Conservation (phyloP, 2,113 vertebrate genomes). For the Callithrix jacchus region DNA sequence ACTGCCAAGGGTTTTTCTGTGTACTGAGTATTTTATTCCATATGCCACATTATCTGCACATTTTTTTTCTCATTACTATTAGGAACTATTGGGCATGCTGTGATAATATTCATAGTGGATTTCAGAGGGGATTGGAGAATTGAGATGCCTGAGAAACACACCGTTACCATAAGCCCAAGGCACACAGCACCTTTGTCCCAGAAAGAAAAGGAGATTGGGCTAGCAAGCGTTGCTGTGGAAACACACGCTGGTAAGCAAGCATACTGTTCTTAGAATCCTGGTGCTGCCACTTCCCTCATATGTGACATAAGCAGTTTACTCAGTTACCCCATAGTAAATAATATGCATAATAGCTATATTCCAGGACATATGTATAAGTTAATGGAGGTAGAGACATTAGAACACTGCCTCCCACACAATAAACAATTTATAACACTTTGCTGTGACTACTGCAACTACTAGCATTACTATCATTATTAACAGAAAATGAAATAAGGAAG, state of each 20-base stretch:
- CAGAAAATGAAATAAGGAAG: neutral
- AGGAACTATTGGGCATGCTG: neutral
- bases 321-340: neutral
- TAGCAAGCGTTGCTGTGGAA: neutral
- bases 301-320: neutral
- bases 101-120: slow-evolving; percentile 41
- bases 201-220: neutral
- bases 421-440: neutral
- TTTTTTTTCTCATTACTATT: neutral
- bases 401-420: neutral
- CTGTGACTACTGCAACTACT: neutral
- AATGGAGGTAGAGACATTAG: neutral
- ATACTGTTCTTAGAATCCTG: neutral
- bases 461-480: neutral
- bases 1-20: neutral
- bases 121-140: slow-evolving; percentile 61
- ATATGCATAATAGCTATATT: neutral
- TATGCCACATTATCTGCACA: neutral
- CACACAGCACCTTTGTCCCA: slow-evolving; percentile 17
- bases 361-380: neutral
- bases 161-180: slow-evolving; percentile 50
- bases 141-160: slow-evolving; percentile 65
- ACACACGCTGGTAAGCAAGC: neutral
- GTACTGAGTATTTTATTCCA: neutral
- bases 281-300: neutral